Percentiles rank a stretch among this genome's conserved stretches.
phyloP scores from a whole-genome alignment of 2,797 vertebrate species.

The Pangasius krempfi region DNA sequence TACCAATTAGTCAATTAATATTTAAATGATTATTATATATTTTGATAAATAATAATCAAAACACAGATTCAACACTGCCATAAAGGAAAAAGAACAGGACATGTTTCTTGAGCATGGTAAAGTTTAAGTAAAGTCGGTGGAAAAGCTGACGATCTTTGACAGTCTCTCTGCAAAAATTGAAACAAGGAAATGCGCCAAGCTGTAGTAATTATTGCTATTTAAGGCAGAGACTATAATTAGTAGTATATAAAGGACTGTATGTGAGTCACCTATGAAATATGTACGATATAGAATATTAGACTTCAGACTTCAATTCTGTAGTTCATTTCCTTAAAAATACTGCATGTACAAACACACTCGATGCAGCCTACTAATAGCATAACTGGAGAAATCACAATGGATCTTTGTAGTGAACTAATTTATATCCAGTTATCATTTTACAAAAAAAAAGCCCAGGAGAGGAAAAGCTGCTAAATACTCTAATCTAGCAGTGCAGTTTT shows the following conservation, averaged over 20 bases:
- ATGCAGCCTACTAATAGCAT: not conserved
- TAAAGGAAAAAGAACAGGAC: too few relatives aligned
- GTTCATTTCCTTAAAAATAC: not conserved
- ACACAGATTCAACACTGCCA: too few relatives aligned
- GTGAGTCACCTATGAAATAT: not conserved
- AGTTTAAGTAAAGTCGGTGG: not conserved
- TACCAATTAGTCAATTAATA: not conserved
- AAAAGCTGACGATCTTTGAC: not conserved
- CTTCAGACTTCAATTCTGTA: not conserved
- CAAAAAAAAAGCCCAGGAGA: not conserved
- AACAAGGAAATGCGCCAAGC: not conserved
- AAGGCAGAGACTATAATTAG: not conserved
- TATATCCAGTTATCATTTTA: not conserved
- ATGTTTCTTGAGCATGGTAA: not conserved
- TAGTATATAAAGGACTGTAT: not conserved
- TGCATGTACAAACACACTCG: not conserved
- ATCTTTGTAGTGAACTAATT: not conserved
- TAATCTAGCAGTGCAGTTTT: not conserved
- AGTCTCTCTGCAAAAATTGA: not conserved
- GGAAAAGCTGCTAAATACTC: not conserved
- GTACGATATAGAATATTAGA: not conserved
- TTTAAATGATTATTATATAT: not conserved
- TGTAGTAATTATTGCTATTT: not conserved
- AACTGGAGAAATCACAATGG: not conserved
- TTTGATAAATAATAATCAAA: not conserved